These are phyloP conservation scores for Pseudomyrmex concolor DNA, from an alignment of 1,140 invertebrate species.

Conservation along the genomic window DNA sequence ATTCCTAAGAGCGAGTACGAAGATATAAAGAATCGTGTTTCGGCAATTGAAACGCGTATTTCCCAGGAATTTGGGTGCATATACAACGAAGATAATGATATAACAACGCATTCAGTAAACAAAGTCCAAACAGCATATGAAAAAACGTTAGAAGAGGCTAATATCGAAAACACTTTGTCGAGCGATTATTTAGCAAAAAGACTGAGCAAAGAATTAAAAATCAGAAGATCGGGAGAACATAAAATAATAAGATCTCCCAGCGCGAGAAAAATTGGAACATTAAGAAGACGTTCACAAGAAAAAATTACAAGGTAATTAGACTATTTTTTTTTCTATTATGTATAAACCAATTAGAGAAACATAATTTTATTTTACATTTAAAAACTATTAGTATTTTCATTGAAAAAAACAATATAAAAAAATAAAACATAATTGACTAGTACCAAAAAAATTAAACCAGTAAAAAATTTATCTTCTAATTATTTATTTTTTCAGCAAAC, in stretches of 20 bases:
- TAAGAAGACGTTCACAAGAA: conserved; percentile 89
- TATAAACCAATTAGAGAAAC: not conserved
- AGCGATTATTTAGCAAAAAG: conserved; percentile 90
- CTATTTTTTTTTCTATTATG: conserved; percentile 8
- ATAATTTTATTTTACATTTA: not conserved
- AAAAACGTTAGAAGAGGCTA: conserved; percentile 89
- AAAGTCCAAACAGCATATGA: conserved; percentile 89
- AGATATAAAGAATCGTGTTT: conserved; percentile 90
- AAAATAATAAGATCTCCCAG: conserved; percentile 92
- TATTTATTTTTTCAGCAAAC: conserved; percentile 66
- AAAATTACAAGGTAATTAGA: conserved; percentile 76
- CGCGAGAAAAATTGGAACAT: conserved; percentile 91
- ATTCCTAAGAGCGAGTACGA: conserved; percentile 91
- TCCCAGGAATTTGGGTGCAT: conserved; percentile 89
- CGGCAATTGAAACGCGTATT: conserved; percentile 89
- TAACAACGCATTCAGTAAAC: conserved; percentile 74
- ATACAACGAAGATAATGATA: conserved; percentile 65
- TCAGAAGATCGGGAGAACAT: conserved; percentile 88
- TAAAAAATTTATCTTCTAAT: conserved; percentile 7
- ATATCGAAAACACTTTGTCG: conserved; percentile 85
- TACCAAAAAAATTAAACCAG: not conserved
- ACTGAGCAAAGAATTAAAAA: conserved; percentile 90
- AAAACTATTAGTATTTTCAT: conserved; percentile 10
- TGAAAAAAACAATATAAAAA: conserved; percentile 19
- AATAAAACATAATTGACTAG: not conserved